These are phyloP conservation scores for Calyptommatus sinebrachiatus DNA, from an alignment of 2,113 vertebrate species.

Conservation along the genomic window DNA sequence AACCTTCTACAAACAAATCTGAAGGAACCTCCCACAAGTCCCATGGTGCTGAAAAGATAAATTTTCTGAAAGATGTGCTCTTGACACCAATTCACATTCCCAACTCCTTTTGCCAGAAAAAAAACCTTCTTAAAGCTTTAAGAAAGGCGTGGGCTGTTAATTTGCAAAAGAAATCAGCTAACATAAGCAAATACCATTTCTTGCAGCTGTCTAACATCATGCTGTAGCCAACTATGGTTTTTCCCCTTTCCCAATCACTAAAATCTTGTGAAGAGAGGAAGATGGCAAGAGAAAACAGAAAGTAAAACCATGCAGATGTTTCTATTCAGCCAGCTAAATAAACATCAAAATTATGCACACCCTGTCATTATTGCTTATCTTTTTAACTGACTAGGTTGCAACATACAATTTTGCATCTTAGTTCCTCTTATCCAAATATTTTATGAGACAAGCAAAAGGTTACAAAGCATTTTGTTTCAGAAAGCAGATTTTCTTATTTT, in stretches of 20 bases:
- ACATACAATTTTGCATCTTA: constrained; percentile 28
- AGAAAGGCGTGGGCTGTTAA: constrained; percentile 29
- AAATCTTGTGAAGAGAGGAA: background rate
- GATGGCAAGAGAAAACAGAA: constrained; percentile 12
- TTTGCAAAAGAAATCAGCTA: constrained; percentile 43
- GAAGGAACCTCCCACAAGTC: constrained; percentile 22
- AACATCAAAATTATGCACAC: constrained; percentile 26
- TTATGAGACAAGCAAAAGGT: constrained; percentile 11
- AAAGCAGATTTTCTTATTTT: too few relatives aligned
- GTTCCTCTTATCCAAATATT: constrained; percentile 43
- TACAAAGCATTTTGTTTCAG: too few relatives aligned
- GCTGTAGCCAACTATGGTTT: constrained; percentile 39
- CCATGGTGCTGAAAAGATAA: constrained; percentile 33
- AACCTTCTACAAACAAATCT: constrained; percentile 31
- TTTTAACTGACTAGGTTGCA: constrained; percentile 4
- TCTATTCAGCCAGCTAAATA: constrained; percentile 18
- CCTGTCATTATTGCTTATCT: constrained; percentile 21
- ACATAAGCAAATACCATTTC: constrained; percentile 23
- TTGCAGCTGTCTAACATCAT: constrained; percentile 42
- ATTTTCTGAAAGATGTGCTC: constrained; percentile 38
- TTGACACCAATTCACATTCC: constrained; percentile 24
- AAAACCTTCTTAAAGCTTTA: constrained; percentile 24
- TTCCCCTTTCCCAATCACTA: background rate
- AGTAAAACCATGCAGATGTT: constrained; percentile 24
- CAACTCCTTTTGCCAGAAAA: constrained; percentile 8